These are phyloP conservation scores for Gadopsis bispinosus DNA, from an alignment of 2,797 vertebrate genomes.

Conservation along the genomic window DNA sequence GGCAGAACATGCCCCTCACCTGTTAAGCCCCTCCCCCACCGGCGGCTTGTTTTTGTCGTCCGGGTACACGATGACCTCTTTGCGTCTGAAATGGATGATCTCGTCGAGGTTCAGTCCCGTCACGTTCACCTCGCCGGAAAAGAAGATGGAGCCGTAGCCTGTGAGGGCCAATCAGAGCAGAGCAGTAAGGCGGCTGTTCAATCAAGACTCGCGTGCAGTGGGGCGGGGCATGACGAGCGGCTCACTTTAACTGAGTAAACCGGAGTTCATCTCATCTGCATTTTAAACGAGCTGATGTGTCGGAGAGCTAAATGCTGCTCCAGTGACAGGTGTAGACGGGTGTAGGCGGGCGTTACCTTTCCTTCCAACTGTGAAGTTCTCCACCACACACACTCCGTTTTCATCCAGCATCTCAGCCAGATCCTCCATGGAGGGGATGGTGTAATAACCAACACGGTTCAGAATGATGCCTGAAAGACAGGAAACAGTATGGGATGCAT, in stretches of 20 bases:
- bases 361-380: conserved; percentile 94
- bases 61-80: conserved; percentile 95
- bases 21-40: conserved; percentile 92
- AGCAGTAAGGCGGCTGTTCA: background rate
- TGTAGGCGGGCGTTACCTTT: conserved; percentile 84
- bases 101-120: conserved; percentile 93
- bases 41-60: conserved; percentile 92
- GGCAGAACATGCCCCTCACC: conserved; percentile 75
- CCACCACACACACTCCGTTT: conserved; percentile 89
- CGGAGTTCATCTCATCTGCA: background rate
- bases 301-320: no score
- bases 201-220: background rate
- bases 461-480: conserved; percentile 88
- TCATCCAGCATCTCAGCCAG: conserved; percentile 89
- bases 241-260: background rate
- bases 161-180: conserved; percentile 21
- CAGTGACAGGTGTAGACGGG: background rate
- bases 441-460: conserved; percentile 92
- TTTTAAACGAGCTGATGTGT: no score
- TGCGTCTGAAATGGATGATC: conserved; percentile 94
- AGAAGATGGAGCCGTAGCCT: conserved; percentile 97
- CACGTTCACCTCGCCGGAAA: conserved; percentile 91
- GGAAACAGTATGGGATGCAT: background rate
- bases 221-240: background rate
- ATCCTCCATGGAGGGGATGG: conserved; percentile 95